These are phyloP conservation scores for Eulithis prunata DNA, from an alignment of 2,888 invertebrate species.

Conservation along the genomic window DNA sequence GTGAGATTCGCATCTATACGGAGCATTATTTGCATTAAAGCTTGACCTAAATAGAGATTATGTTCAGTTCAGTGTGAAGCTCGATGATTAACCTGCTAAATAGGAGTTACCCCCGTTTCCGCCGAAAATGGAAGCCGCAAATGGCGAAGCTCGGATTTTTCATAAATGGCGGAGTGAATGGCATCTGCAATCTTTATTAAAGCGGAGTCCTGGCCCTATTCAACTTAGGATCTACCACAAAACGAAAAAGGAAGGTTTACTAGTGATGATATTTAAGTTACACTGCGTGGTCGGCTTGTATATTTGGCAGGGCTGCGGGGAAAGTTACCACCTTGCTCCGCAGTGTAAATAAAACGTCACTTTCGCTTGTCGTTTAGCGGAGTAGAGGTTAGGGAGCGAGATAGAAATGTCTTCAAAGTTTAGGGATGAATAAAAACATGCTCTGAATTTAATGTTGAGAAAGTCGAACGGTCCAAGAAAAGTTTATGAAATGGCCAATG, in stretches of 20 bases:
- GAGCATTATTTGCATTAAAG: conserved; percentile 3
- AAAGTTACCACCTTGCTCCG: no score
- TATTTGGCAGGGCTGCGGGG: no score
- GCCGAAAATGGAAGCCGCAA: conserved; percentile 19
- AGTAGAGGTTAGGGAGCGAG: background rate
- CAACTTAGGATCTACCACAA: background rate
- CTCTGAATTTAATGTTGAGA: background rate
- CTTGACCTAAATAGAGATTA: conserved; percentile 27
- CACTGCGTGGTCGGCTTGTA: no score
- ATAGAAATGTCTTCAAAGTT: background rate
- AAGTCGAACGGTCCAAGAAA: background rate
- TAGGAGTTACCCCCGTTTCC: conserved; percentile 25
- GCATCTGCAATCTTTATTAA: conserved; percentile 14
- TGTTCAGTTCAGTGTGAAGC: conserved; percentile 20
- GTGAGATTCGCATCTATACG: conserved; percentile 4
- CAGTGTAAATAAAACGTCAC: no score
- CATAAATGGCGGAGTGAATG: conserved; percentile 7
- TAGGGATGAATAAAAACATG: background rate
- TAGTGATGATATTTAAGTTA: no score
- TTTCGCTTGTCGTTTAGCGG: no score
- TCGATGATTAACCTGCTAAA: conserved; percentile 32
- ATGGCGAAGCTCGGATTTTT: conserved; percentile 18
- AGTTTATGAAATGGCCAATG: background rate
- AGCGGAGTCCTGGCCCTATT: background rate
- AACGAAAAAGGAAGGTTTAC: no score